Percentiles rank a stretch among this genome's conserved stretches.
Conservation (phyloP, 2,113 vertebrate genomes). For the Martes martes region DNA sequence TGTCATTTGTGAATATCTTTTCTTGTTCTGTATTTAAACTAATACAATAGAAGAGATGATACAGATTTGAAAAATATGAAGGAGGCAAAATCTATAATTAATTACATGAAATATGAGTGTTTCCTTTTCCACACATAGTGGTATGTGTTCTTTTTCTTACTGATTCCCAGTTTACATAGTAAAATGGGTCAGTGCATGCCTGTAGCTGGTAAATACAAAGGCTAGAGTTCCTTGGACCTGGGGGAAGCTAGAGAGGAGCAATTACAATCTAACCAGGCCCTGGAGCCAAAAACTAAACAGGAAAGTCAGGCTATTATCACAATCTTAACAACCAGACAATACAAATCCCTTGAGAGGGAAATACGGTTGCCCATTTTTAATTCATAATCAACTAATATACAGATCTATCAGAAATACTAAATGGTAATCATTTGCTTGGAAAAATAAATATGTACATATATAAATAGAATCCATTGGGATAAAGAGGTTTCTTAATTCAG, state of each 20-base stretch:
- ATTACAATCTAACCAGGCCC: not conserved
- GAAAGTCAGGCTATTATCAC: not conserved
- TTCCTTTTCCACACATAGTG: not conserved
- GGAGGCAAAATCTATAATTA: not conserved
- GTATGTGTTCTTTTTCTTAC: not conserved
- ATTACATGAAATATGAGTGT: not conserved
- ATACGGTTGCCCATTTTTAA: not conserved
- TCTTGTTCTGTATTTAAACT: not conserved
- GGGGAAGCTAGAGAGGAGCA: not conserved
- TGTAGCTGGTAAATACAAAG: not conserved
- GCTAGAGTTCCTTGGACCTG: not conserved
- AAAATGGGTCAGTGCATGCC: not conserved
- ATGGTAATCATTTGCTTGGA: not conserved
- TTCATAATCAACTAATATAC: not conserved
- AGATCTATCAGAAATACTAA: not conserved
- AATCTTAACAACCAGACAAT: not conserved
- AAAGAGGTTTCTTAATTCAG: not conserved
- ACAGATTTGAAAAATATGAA: not conserved
- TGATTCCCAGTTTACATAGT: not conserved
- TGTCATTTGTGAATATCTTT: too few relatives aligned
- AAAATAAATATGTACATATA: not conserved
- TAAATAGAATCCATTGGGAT: not conserved
- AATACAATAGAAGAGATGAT: not conserved
- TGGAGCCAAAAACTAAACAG: not conserved
- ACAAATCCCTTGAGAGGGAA: not conserved